Evolutionary conservation across 1,140 invertebrate genomes (phyloP).

Genomic region (Listronotus bonariensis): DNA sequence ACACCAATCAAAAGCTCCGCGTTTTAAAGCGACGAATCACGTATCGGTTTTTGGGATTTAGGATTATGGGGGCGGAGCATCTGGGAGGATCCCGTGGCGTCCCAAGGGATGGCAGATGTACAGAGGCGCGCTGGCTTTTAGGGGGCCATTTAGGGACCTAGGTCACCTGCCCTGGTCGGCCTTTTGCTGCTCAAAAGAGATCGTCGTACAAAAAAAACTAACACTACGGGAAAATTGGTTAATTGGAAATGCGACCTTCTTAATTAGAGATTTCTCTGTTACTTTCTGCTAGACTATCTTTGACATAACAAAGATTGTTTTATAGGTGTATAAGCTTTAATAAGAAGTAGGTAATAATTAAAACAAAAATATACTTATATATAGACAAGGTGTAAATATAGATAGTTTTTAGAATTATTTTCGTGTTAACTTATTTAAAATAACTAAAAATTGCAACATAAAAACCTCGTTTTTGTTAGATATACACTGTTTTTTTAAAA

Average conservation of each 20-base stretch:
- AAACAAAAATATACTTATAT: no score
- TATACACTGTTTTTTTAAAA: no score
- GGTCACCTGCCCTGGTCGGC: conserved; percentile 28
- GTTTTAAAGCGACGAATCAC: conserved; percentile 14
- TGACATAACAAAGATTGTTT: conserved; percentile 4
- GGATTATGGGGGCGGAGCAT: conserved; percentile 20
- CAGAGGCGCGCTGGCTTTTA: conserved; percentile 33
- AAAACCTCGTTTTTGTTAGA: no score
- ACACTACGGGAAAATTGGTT: conserved; percentile 7
- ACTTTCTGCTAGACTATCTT: not conserved
- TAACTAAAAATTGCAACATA: no score
- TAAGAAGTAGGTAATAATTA: no score
- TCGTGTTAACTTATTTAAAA: no score
- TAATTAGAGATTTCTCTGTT: conserved; percentile 10
- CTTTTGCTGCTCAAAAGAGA: conserved; percentile 30
- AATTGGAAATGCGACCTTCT: conserved; percentile 1
- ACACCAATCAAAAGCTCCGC: conserved; percentile 19
- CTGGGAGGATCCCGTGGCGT: conserved; percentile 29
- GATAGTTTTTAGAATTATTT: no score
- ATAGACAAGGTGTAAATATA: no score
- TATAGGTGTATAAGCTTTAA: no score
- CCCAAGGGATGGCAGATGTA: conserved; percentile 37
- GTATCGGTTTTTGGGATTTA: not conserved
- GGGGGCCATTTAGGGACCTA: conserved; percentile 31
- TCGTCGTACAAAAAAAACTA: conserved; percentile 15